Percentiles rank a stretch among this genome's conserved stretches.
phyloP scores from a whole-genome alignment of 1,140 invertebrate species.

The Limonius californicus region DNA sequence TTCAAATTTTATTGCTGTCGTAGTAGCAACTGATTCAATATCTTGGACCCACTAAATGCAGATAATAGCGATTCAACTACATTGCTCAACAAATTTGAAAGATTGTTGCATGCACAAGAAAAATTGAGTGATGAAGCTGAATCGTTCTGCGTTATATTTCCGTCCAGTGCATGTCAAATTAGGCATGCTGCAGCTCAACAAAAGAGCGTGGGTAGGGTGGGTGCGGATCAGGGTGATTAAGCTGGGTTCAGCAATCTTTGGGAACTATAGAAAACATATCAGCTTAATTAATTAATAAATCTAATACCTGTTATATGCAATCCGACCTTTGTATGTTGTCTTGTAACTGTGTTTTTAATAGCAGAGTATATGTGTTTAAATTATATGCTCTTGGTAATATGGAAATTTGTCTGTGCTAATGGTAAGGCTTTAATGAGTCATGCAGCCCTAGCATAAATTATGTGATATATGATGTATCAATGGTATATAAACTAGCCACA shows the following conservation, averaged over 20 bases:
- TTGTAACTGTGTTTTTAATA: constrained; percentile 42
- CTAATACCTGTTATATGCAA: constrained; percentile 48
- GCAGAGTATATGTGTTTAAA: constrained; percentile 34
- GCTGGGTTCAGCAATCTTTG: constrained; percentile 37
- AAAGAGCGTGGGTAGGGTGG: constrained; percentile 41
- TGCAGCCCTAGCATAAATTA: constrained; percentile 26
- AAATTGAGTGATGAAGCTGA: constrained; percentile 19
- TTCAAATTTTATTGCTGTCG: constrained; percentile 5
- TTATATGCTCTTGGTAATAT: constrained; percentile 38
- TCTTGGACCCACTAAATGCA: constrained; percentile 25
- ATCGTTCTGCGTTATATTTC: constrained; percentile 46
- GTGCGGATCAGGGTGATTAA: constrained; percentile 42
- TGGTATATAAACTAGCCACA: constrained; percentile 48
- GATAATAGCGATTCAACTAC: constrained; percentile 26
- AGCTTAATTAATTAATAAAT: constrained; percentile 47
- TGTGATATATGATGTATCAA: constrained; percentile 46
- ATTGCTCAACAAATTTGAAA: background rate
- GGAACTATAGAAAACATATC: constrained; percentile 49
- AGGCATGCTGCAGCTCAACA: constrained; percentile 41
- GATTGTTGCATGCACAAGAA: background rate
- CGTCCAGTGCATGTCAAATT: constrained; percentile 45
- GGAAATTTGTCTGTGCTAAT: constrained; percentile 17
- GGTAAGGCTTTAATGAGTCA: background rate
- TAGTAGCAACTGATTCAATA: constrained; percentile 19
- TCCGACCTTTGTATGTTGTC: constrained; percentile 48